A percentile compares a stretch with the other conserved stretches of the same genome.
These are phyloP conservation scores for Silurus asotus DNA, from an alignment of 2,113 vertebrate species.

Conservation along the genomic window DNA sequence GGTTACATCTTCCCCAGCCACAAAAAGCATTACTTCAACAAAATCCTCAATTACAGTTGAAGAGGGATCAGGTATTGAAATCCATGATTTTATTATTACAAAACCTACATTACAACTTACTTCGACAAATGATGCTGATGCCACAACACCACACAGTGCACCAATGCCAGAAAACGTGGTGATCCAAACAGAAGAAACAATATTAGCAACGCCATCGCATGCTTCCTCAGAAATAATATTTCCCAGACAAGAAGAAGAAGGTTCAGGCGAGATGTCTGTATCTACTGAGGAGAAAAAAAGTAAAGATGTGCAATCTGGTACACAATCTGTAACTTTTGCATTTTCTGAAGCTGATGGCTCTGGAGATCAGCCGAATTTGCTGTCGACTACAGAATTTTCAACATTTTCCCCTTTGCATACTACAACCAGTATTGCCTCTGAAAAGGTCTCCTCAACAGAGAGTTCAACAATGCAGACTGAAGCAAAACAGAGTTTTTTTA, in stretches of 20 bases:
- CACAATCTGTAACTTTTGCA: slow-evolving; percentile 6
- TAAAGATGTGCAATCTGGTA: background rate
- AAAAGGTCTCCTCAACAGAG: slow-evolving; percentile 13
- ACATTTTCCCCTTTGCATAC: background rate
- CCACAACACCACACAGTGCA: background rate
- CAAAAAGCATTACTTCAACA: background rate
- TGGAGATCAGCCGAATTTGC: slow-evolving; percentile 15
- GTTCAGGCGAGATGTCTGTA: background rate
- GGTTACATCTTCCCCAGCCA: background rate
- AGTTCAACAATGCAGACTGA: background rate
- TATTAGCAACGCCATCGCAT: slow-evolving; percentile 6
- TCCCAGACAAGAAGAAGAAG: background rate
- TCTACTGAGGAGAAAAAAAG: background rate
- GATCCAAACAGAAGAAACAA: slow-evolving; percentile 8
- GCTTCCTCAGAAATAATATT: slow-evolving; percentile 8
- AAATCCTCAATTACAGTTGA: slow-evolving; percentile 19
- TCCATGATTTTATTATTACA: slow-evolving; percentile 47
- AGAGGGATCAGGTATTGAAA: slow-evolving; percentile 44
- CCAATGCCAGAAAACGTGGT: background rate
- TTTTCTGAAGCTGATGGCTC: slow-evolving; percentile 33
- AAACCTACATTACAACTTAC: background rate
- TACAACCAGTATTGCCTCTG: background rate
- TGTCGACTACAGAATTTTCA: slow-evolving; percentile 6
- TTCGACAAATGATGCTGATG: background rate
- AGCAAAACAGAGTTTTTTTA: background rate